Percentiles rank a stretch among this genome's conserved stretches.
These are phyloP conservation scores for Planiliza haematocheilus DNA, from an alignment of 2,113 vertebrate species.

Conservation along the genomic window DNA sequence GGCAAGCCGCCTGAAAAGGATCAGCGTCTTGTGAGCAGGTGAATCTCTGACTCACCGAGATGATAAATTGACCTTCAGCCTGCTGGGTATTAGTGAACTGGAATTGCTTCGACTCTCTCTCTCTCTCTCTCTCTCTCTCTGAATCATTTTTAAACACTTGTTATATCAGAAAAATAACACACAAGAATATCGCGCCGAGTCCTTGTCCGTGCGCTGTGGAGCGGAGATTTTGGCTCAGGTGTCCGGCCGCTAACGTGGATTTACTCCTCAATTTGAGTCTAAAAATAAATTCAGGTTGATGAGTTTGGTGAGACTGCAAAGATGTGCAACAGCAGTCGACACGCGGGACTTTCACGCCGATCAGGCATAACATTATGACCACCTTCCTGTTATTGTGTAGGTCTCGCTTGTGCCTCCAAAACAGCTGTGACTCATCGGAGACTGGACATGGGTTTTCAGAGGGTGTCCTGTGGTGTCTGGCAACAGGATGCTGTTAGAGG, in stretches of 20 bases:
- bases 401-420: too few species aligned
- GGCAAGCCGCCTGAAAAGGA: slow-evolving; percentile 38
- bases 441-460: too few species aligned
- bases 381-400: too few species aligned
- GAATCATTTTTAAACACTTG: slow-evolving; percentile 40
- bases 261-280: slow-evolving; percentile 19
- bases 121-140: too few species aligned
- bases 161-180: slow-evolving; percentile 31
- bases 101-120: slow-evolving; percentile 33
- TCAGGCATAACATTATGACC: not conserved
- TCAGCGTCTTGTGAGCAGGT: slow-evolving; percentile 61
- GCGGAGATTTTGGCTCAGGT: slow-evolving; percentile 11
- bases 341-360: not conserved
- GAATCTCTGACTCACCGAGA: slow-evolving; percentile 53
- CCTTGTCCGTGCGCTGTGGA: not conserved
- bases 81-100: slow-evolving; percentile 40
- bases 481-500: too few species aligned
- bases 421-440: too few species aligned
- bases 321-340: too few species aligned
- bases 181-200: slow-evolving; percentile 11
- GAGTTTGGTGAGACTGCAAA: slow-evolving; percentile 9
- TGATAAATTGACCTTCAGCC: slow-evolving; percentile 72
- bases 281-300: slow-evolving; percentile 31
- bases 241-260: slow-evolving; percentile 20
- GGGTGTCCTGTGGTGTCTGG: too few species aligned